Evolutionary conservation across 1,140 invertebrate genomes (phyloP), one percentile per base, ranked within the genome.

Genomic region (Drosophila busckii): DNA sequence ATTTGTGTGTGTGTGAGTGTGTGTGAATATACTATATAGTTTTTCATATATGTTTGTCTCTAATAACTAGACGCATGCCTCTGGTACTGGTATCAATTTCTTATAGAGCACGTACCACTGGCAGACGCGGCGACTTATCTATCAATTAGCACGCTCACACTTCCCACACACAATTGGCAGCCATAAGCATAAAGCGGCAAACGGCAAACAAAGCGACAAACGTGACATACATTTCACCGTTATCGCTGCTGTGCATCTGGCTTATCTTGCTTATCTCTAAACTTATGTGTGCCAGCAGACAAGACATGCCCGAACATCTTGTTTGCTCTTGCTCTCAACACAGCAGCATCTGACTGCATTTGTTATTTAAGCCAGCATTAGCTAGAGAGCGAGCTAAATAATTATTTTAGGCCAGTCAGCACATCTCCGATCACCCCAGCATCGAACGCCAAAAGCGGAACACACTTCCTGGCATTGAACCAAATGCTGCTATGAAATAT

Each of bases 381-480:
- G n/a, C n/a, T n/a, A n/a, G n/a, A n/a, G n/a, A n/a, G n/a, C n/a
- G n/a, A n/a, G n/a, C n/a, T 44, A 37, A 25, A 46, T 46, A 25
- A 23, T 20, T 31, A 16, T 45, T 35, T 45, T 35, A 46, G 52
- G 66, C 44, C 73, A 71, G 34, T 46, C 29, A 42, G 6, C 49
- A 40, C 12, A 44, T 4, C 29, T 6, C n/a, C 23, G 13, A 9
- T 17, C 12, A 19, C 2, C 32, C 70, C 70, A 52, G 31, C 62
- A 58, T 76, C 52, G 58, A 49, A 41, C 50, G 59, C 29, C 63
- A 64, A 62, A 80, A 78, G 63, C 73, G 68, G 73, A 78, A 73
- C 73, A 37, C 63, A 80, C 73, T 80, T 80, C 75, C 73, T 80
- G 73, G 73, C 73, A 82, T 73, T 80, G 73, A 80, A 61, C 68